These are phyloP conservation scores for Zeus faber DNA, from an alignment of 2,113 vertebrate genomes.

Conservation along the genomic window DNA sequence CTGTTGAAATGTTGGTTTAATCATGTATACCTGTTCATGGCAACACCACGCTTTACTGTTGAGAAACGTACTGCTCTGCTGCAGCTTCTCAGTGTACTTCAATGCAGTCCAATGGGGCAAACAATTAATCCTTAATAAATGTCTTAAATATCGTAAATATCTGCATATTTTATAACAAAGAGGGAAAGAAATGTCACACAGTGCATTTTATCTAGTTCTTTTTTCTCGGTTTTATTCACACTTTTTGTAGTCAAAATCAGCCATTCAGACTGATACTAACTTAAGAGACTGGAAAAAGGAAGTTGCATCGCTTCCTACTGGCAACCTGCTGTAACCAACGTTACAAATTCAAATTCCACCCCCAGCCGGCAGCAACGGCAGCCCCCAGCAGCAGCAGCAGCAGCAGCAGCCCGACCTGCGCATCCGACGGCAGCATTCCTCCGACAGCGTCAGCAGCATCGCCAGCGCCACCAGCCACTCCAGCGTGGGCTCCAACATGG, in stretches of 20 bases:
- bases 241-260: not conserved
- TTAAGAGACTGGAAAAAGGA: not conserved
- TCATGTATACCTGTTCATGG: no score
- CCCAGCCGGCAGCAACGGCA: slow-evolving; percentile 33
- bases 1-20: no score
- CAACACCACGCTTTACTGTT: no score
- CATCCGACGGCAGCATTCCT: slow-evolving; percentile 95
- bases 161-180: no score
- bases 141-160: no score
- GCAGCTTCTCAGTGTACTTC: no score
- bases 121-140: no score
- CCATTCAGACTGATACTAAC: not conserved
- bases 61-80: no score
- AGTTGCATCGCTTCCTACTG: not conserved
- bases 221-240: not conserved
- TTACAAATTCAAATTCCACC: not conserved
- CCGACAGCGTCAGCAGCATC: slow-evolving; percentile 95
- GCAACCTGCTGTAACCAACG: not conserved
- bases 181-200: no score
- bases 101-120: no score
- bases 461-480: slow-evolving; percentile 97
- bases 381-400: slow-evolving; percentile 65
- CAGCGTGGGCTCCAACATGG: slow-evolving; percentile 94
- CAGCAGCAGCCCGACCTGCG: slow-evolving; percentile 85
- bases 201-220: not conserved